These are phyloP conservation scores for Campylomormyrus tamandua DNA, from an alignment of 2,113 vertebrate genomes.

Conservation along the genomic window DNA sequence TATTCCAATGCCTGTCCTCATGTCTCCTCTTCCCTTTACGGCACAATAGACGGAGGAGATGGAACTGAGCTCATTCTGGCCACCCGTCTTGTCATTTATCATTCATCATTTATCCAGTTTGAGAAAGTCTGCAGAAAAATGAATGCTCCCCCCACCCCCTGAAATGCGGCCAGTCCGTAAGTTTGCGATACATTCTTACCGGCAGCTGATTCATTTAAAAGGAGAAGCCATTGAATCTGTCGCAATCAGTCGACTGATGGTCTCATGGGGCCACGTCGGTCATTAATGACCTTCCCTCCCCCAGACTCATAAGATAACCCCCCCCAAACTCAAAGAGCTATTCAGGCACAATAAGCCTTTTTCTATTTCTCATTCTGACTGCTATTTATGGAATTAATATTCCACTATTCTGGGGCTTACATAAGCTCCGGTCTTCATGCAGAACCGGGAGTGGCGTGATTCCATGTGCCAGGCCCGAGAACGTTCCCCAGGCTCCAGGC, in stretches of 20 bases:
- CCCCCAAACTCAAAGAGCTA: not conserved
- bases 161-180: not conserved
- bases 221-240: not conserved
- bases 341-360: not conserved
- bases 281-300: not conserved
- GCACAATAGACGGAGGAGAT: not conserved
- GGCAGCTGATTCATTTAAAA: not conserved
- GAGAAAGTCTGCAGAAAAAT: not conserved
- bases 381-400: slow-evolving; percentile 11
- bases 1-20: not conserved
- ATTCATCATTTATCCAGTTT: not conserved
- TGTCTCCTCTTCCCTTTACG: not conserved
- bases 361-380: not conserved
- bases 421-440: not conserved
- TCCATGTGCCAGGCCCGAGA: not conserved
- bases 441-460: not conserved
- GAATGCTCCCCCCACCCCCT: not conserved
- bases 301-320: not conserved
- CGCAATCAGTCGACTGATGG: not conserved
- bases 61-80: not conserved
- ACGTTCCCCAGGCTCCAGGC: not conserved
- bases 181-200: not conserved
- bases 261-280: not conserved
- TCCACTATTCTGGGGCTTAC: not conserved
- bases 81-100: not conserved